These are phyloP conservation scores for Charanyca ferruginea DNA, from an alignment of 2,888 invertebrate species.

Conservation along the genomic window DNA sequence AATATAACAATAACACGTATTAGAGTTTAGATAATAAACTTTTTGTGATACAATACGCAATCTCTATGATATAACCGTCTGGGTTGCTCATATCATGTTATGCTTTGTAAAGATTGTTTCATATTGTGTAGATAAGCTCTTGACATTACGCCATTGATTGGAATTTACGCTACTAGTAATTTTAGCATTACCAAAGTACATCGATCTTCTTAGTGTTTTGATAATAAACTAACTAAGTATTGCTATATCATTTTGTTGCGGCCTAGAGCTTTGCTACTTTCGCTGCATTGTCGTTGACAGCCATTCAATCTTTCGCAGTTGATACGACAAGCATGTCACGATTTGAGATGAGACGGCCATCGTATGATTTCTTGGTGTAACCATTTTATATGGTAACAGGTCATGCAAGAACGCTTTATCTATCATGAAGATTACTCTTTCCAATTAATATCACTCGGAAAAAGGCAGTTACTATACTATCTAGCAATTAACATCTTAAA, in stretches of 20 bases:
- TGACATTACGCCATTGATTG: background rate
- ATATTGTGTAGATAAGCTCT: background rate
- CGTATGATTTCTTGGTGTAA: background rate
- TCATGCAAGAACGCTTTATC: background rate
- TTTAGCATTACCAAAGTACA: too few relatives aligned
- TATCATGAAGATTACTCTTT: background rate
- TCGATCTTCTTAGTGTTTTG: too few relatives aligned
- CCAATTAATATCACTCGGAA: background rate
- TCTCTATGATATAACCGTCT: slow-evolving; percentile 21
- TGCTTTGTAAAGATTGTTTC: slow-evolving; percentile 22
- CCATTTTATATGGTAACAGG: background rate
- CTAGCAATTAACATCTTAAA: slow-evolving; percentile 21
- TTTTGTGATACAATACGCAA: slow-evolving; percentile 43
- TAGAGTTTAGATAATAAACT: slow-evolving; percentile 40
- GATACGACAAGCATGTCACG: too few relatives aligned
- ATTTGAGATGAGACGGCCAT: too few relatives aligned
- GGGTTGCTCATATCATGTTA: slow-evolving; percentile 46
- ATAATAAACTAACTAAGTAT: too few relatives aligned
- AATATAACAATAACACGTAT: slow-evolving; percentile 31
- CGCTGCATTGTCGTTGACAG: too few relatives aligned
- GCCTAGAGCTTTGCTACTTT: too few relatives aligned
- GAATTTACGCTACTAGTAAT: background rate
- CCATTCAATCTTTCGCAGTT: too few relatives aligned
- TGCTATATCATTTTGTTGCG: too few relatives aligned
- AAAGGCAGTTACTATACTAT: slow-evolving; percentile 6